These are phyloP conservation scores for Corydoras maculifer DNA, from an alignment of 2,113 vertebrate genomes.

Conservation along the genomic window DNA sequence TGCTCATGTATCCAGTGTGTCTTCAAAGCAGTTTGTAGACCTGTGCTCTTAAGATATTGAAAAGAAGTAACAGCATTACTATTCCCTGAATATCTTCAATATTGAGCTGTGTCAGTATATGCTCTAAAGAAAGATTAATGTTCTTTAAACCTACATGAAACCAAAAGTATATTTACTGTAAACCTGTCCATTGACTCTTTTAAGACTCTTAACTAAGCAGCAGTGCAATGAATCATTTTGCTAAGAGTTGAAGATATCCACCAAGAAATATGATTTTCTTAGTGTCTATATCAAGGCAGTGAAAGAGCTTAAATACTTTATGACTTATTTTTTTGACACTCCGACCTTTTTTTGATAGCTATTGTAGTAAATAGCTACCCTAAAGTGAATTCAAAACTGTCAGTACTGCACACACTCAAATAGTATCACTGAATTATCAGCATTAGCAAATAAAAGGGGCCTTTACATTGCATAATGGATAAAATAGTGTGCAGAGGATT, in stretches of 20 bases:
- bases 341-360: too few species aligned
- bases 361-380: too few species aligned
- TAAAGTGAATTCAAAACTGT: too few species aligned
- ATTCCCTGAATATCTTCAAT: constrained; percentile 38
- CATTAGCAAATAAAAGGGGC: too few species aligned
- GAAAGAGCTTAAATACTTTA: constrained; percentile 48
- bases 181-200: constrained; percentile 20
- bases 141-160: constrained; percentile 49
- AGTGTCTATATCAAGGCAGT: constrained; percentile 57
- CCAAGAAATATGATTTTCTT: constrained; percentile 43
- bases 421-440: too few species aligned
- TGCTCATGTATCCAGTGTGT: constrained; percentile 31
- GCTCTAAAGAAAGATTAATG: constrained; percentile 30
- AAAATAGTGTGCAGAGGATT: too few species aligned
- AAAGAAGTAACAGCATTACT: constrained; percentile 32
- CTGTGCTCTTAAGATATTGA: constrained; percentile 64
- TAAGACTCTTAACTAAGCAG: constrained; percentile 33
- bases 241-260: constrained; percentile 43
- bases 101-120: constrained; percentile 47
- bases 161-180: constrained; percentile 47
- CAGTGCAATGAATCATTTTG: constrained; percentile 49
- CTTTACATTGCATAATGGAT: too few species aligned
- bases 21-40: constrained; percentile 40
- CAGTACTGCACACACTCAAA: too few species aligned
- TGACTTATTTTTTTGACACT: too few species aligned